Evolutionary conservation across 2,113 vertebrate genomes (phyloP), one percentile per base, ranked within the genome.

Genomic region (Clarias batrachus): DNA sequence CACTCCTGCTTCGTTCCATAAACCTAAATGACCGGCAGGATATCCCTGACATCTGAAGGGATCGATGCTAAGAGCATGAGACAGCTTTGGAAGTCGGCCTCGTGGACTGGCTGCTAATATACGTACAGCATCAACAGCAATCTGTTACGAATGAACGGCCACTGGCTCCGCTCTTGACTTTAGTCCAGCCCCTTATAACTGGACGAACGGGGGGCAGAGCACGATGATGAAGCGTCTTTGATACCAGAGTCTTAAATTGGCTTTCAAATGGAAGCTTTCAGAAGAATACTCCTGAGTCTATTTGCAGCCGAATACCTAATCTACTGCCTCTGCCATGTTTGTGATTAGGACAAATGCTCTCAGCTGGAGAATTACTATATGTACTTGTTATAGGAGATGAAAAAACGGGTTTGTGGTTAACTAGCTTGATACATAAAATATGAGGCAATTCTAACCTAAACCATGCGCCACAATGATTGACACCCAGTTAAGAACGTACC

Each of bases 51-150:
- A 81, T 87, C 83, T 68, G 56, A 85, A 62, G 78, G 81, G 90
- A 94, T 95, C 91, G 88, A 93, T 94, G 91, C 56, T 87, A 68
- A 89, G 27, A 62, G 85, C 82, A 87, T 82, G 74, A 68, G 83
- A 91, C 86, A 90, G 90, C 92, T 91, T 82, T 82, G 78, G 88
- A 88, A 88, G 76, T 65, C 6, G 76, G 37, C 81, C 79, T 71
- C 52, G 76, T 60, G 65, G 59, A 88, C 79, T 76, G 86, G 59
- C 87, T 88, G 76, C 82, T 48, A 80, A 89, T 90, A 90, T 92
- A 91, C 88, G 87, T 41, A 82, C 74, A 81, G 37, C 86, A 89
- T 94, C 92, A 70, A 93, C 94, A 93, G 85, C 74, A 85, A 90
- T 88, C 92, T 86, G 82, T 89, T 86, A 92, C 87, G 89, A 92